These are phyloP conservation scores for Meloidogyne hapla DNA, from an alignment of 1,140 invertebrate genomes.

Conservation along the genomic window DNA sequence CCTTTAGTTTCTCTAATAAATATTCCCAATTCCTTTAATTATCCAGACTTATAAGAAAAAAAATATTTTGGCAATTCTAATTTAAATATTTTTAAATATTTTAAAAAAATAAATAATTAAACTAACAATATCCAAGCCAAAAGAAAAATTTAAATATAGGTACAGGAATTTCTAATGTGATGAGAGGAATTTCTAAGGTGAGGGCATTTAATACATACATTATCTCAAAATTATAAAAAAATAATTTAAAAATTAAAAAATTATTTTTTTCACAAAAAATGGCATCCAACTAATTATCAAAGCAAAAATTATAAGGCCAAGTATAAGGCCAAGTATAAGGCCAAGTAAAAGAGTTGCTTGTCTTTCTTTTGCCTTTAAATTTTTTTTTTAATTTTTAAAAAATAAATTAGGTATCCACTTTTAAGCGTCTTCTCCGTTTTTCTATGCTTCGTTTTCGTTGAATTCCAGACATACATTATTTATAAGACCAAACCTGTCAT, in stretches of 20 bases:
- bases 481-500: not conserved
- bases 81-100: no score
- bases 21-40: no score
- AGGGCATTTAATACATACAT: constrained; percentile 63
- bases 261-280: constrained; percentile 79
- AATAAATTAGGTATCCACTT: constrained; percentile 71
- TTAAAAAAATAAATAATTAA: no score
- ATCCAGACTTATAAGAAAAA: no score
- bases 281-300: constrained; percentile 98
- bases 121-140: constrained; percentile 94
- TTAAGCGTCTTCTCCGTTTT: constrained; percentile 75
- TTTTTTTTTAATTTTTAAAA: not conserved
- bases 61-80: no score
- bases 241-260: not conserved
- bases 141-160: constrained; percentile 88
- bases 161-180: constrained; percentile 72
- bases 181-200: no score
- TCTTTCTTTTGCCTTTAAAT: constrained; percentile 75
- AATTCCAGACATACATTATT: constrained; percentile 19
- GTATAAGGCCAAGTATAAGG: constrained; percentile 96
- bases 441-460: constrained; percentile 48
- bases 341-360: constrained; percentile 92
- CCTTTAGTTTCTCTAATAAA: no score
- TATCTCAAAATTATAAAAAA: constrained; percentile 44
- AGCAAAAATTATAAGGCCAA: no score